Percentiles rank a stretch among this genome's conserved stretches.
Evolutionary conservation across 2,888 invertebrate species (phyloP).

Genomic region (Synanthedon vespiformis): DNA sequence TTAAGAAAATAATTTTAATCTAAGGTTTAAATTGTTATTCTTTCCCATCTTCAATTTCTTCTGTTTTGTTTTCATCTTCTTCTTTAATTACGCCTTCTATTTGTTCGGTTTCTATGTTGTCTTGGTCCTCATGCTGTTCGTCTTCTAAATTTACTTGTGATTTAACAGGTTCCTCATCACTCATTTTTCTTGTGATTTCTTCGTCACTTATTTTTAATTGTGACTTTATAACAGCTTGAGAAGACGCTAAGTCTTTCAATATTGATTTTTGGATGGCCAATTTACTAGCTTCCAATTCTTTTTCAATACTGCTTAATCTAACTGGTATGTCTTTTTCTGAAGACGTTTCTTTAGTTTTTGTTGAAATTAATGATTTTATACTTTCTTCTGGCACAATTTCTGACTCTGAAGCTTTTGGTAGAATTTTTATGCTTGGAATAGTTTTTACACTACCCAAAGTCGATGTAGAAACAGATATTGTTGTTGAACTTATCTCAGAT

Average conservation of each 20-base stretch:
- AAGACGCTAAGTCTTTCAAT: slow-evolving; percentile 45
- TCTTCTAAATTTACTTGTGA: too few relatives aligned
- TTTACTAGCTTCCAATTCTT: slow-evolving; percentile 39
- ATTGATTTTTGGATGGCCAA: slow-evolving; percentile 49
- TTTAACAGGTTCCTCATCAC: too few relatives aligned
- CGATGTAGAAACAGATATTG: slow-evolving; percentile 19
- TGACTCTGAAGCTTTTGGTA: slow-evolving; percentile 25
- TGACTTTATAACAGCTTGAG: slow-evolving; percentile 27
- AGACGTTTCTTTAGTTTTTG: slow-evolving; percentile 26
- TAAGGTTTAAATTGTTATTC: not conserved
- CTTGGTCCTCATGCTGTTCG: not conserved
- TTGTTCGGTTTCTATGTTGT: not conserved
- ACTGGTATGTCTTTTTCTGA: slow-evolving; percentile 22
- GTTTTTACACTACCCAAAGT: slow-evolving; percentile 42
- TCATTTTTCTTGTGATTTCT: too few relatives aligned
- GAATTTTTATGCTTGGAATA: slow-evolving; percentile 41
- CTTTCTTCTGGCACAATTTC: slow-evolving; percentile 32
- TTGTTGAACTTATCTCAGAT: slow-evolving; percentile 13
- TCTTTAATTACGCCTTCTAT: not conserved
- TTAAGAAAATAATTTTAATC: too few relatives aligned
- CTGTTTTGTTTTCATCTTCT: not conserved
- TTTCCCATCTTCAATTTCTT: not conserved
- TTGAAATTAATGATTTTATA: slow-evolving; percentile 42
- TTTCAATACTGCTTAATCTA: slow-evolving; percentile 19
- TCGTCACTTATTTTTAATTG: slow-evolving; percentile 4